Evolutionary conservation across 2,113 vertebrate genomes (phyloP), one percentile per base, ranked within the genome.

Genomic region (Cinclus mexicanus): DNA sequence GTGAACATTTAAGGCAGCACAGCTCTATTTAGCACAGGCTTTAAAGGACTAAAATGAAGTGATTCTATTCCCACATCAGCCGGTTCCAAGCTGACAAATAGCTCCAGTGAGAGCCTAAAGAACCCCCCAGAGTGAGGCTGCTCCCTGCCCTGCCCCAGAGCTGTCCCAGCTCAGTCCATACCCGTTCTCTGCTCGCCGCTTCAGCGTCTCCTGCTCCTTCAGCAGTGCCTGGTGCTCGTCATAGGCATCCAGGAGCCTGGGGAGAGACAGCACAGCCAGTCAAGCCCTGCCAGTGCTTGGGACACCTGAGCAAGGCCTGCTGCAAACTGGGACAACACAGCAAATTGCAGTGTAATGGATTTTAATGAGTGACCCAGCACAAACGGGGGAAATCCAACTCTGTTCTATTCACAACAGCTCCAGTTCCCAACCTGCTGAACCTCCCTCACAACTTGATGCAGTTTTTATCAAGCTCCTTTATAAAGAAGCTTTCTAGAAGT

Each of bases 121-220:
- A 25, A 10, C 6, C 59, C 8, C 18, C 12, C 12, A 22, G 49
- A 3, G 41, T 0, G 3, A 22, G 64, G 8, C 9, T n/a, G n/a
- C 25, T 44, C 70, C 70, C 50, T 29, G 52, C 28, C 52, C 49
- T 3, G 23, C 12, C 11, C 31, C 35, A 37, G 35, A 37, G 35
- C 35, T 37, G 19, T 5, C 25, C 50, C 56, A 14, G 33, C 50
- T 14, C 81, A 3, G 19, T 6, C 71, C 74, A 3, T 78, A 99
- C 97, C 99, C 99, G 49, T 99, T 99, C 97, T 99, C 99, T 1
- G 99, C 98, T 95, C 99, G 99, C 95, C 99, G 98, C 95, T 99
- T 99, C 33, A 98, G 67, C 18, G 98, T 95, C n/a, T 99, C 99
- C 41, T 98, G 98, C 96, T 99, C 99, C 97, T 98, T 99, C 55